Conservation (phyloP, 1,140 invertebrate genomes). For the Conus betulinus region DNA sequence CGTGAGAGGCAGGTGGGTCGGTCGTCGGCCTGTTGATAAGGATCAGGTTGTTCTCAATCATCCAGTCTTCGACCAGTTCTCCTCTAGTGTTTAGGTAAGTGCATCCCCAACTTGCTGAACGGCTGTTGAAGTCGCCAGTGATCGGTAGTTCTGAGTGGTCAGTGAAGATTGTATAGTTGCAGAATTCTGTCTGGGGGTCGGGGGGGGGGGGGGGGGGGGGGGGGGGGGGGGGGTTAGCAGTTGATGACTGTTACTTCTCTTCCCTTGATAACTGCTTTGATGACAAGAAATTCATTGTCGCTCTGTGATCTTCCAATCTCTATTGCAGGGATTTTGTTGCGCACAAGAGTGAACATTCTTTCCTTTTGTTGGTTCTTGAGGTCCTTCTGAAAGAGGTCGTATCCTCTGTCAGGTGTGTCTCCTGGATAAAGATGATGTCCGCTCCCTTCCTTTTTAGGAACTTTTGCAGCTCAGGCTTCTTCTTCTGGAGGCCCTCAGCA, state of each 20-base stretch:
- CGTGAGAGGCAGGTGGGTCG: too few species aligned
- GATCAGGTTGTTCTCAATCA: too few species aligned
- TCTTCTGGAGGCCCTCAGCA: conserved; percentile 28
- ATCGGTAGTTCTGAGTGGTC: too few species aligned
- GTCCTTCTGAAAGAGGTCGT: conserved; percentile 2
- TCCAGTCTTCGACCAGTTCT: too few species aligned
- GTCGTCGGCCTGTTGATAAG: too few species aligned
- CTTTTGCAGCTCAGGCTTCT: conserved; percentile 36
- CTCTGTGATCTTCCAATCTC: conserved; percentile 23
- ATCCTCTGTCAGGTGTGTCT: conserved; percentile 21
- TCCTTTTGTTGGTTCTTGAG: conserved; percentile 10
- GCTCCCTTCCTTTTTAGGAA: conserved; percentile 8
- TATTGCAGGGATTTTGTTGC: conserved; percentile 27
- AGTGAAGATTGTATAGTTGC: too few species aligned
- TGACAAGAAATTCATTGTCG: conserved; percentile 18
- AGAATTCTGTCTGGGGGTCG: too few species aligned
- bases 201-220: too few species aligned
- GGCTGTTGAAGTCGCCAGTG: too few species aligned
- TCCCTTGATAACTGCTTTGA: conserved; percentile 18
- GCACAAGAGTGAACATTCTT: conserved; percentile 18
- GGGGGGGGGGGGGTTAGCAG: too few species aligned
- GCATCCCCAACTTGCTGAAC: too few species aligned
- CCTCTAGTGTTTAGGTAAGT: too few species aligned
- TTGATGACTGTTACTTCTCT: conserved; percentile 33
- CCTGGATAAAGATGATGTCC: conserved; percentile 39